Base-by-base conservation (phyloP, 2,113 vertebrate species). In the Rhinopomastus cyanomelas region DNA sequence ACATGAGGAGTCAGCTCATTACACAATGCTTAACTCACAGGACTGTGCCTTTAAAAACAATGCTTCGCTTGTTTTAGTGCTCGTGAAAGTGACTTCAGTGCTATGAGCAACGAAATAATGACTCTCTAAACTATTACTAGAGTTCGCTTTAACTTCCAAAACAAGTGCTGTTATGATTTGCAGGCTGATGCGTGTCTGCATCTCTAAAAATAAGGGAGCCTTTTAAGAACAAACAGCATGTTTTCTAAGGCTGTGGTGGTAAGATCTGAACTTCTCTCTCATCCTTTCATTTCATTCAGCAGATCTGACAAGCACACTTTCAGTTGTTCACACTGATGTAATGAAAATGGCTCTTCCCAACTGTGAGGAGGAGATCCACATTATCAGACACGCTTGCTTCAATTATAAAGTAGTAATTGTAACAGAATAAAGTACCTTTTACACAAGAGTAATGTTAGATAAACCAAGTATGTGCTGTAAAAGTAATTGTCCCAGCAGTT, bases 21-120 rank as follows among this genome's bases (percentile, higher is more conserved):
- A 72, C 62, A 88, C 76, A 92, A 75, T n/a, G 39, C 76, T 92
- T 74, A 87, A 85, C 80, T 91, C 77, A 21, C 6, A 27, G 85
- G 26, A 55, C 72, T n/a, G 75, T 85, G 83, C 55, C 66, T 91
- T 92, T 65, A 22, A 76, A 77, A 89, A 90, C 66, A 91, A 93
- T 66, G 85, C 85, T 91, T 84, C 66, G 9, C 80, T 96, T 94
- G 83, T 93, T 90, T 74, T 36, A 89, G 46, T 12, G 61, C 59
- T 85, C 53, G 75, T 95, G 48, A 57, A 89, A 91, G 55, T 36
- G 68, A 83, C 42, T 46, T 61, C 29, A 78, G 37, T 49, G 59
- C 44, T 20, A 56, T 20, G 51, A 59, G 76, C 37, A 85, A 53
- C 12, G 49, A 83, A 91, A 74, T 64, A 62, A 75, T 86, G 66